phyloP scores from a whole-genome alignment of 2,113 vertebrate species.

The Dipodomys ordii region DNA sequence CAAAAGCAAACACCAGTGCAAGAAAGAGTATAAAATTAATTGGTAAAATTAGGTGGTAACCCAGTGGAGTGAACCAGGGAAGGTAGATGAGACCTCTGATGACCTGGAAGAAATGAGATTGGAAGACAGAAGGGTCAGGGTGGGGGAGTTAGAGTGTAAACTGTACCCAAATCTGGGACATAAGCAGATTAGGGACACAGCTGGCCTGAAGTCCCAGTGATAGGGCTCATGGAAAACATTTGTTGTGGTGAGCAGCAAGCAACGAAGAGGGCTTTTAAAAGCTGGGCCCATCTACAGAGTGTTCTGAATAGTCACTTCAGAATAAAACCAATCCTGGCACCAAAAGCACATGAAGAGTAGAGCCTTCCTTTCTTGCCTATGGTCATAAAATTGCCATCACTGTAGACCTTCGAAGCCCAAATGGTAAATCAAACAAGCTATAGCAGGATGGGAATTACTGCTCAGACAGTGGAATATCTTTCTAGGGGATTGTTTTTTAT shows the following conservation, averaged over 20 bases:
- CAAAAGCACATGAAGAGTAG: conserved; percentile 4
- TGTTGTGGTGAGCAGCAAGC: conserved; percentile 16
- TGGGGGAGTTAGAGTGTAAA: conserved; percentile 52
- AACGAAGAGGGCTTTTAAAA: conserved; percentile 62
- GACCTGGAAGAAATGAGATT: conserved; percentile 68
- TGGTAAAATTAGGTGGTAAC: conserved; percentile 56
- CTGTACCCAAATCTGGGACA: conserved; percentile 72
- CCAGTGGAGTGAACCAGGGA: conserved; percentile 31
- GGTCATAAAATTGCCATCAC: conserved; percentile 14
- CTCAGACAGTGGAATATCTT: conserved; percentile 18
- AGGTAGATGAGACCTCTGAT: conserved; percentile 23
- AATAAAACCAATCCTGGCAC: conserved; percentile 26
- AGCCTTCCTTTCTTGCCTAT: background rate
- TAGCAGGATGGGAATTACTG: background rate
- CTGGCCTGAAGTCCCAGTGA: conserved; percentile 59
- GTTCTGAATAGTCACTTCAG: conserved; percentile 27
- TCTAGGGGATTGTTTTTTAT: conserved; percentile 55
- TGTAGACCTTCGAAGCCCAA: conserved; percentile 55
- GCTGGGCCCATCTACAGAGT: conserved; percentile 29
- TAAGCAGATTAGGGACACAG: conserved; percentile 73
- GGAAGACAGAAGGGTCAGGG: conserved; percentile 25
- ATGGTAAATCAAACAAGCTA: conserved; percentile 37
- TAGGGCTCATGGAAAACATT: conserved; percentile 50
- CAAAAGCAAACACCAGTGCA: conserved; percentile 74
- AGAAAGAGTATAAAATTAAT: conserved; percentile 59